Evolutionary conservation across 2,797 vertebrate genomes (phyloP).

Genomic region (Tauraco hartlaubi): DNA sequence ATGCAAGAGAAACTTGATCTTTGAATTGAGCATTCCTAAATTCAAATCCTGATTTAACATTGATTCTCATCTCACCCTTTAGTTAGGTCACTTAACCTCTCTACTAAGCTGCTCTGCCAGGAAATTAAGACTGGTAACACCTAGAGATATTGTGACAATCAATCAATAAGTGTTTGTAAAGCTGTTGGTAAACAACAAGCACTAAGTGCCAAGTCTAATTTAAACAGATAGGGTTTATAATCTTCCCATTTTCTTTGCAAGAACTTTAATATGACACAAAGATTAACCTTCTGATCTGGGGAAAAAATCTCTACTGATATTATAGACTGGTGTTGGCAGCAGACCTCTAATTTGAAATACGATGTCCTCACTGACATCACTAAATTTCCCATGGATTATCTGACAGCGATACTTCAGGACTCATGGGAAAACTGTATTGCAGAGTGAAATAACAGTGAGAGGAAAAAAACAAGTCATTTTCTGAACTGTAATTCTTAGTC

Average conservation of each 20-base stretch:
- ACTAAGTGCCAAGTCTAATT: not conserved
- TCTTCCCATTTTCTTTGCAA: not conserved
- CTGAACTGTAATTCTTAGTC: not conserved
- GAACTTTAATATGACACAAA: slow-evolving; percentile 12
- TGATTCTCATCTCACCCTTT: not conserved
- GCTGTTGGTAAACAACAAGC: slow-evolving; percentile 28
- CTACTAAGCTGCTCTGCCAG: not conserved
- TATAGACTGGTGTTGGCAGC: not conserved
- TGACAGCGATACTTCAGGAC: not conserved
- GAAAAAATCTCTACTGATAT: not conserved
- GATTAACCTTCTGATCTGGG: slow-evolving; percentile 21
- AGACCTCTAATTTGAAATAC: slow-evolving; percentile 18
- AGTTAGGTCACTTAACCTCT: not conserved
- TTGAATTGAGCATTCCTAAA: not conserved
- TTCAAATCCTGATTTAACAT: not conserved
- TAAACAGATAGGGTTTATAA: not conserved
- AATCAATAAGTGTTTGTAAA: slow-evolving; percentile 8
- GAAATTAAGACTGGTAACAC: slow-evolving; percentile 2
- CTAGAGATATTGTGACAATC: not conserved
- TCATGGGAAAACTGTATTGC: not conserved
- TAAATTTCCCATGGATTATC: slow-evolving; percentile 47
- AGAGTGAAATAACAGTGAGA: not conserved
- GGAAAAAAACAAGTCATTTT: not conserved
- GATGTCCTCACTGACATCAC: not conserved
- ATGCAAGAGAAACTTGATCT: not conserved